Evolutionary conservation across 2,113 vertebrate species (phyloP).

Genomic region (Rhinolophus ferrumequinum): DNA sequence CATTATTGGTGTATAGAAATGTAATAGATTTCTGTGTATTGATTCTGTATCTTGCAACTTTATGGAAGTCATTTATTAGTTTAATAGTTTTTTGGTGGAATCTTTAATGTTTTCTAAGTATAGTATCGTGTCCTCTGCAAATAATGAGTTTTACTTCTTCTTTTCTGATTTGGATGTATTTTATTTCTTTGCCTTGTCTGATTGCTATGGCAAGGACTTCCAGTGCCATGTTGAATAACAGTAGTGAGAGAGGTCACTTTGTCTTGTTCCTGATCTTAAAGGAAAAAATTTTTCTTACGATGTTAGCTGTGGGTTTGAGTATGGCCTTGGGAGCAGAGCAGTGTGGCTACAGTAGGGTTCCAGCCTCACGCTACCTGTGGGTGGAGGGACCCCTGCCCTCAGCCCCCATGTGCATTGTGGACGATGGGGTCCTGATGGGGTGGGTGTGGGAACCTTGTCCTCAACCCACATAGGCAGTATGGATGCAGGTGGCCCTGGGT

Average conservation of each 20-base stretch:
- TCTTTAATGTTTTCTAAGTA: neutral
- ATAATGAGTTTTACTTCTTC: neutral
- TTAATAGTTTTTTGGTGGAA: neutral
- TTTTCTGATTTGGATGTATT: neutral
- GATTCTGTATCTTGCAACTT: neutral
- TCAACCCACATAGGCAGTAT: neutral
- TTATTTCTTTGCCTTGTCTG: neutral
- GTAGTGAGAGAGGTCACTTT: neutral
- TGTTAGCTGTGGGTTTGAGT: neutral
- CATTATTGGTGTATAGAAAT: neutral
- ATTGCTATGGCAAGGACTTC: neutral
- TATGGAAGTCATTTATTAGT: neutral
- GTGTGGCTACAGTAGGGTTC: neutral
- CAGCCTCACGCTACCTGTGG: neutral
- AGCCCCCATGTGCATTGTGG: neutral
- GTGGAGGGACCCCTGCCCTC: neutral
- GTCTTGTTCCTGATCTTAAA: neutral
- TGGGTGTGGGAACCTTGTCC: neutral
- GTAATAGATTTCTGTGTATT: neutral
- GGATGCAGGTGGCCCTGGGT: neutral
- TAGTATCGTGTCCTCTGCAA: neutral
- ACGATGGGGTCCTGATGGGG: too few species aligned
- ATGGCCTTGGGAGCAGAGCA: neutral
- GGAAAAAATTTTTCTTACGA: neutral
- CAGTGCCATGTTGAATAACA: neutral